Conservation (phyloP, 2,797 vertebrate genomes). For the Varecia variegata region DNA sequence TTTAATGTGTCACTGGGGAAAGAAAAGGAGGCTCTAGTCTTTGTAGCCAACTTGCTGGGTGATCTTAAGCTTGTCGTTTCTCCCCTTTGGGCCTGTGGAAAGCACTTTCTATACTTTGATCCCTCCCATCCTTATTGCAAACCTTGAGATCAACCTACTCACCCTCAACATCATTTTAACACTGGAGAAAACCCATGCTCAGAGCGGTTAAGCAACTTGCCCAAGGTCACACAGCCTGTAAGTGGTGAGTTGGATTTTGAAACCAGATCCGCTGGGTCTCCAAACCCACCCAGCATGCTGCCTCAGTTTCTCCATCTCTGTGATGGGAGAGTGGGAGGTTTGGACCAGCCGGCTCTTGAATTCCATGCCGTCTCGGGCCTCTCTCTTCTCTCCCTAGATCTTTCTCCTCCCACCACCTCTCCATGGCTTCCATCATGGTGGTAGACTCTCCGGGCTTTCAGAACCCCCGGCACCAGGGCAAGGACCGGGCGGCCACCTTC, state of each 20-base stretch:
- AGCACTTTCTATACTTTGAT: accelerated
- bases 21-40: not conserved
- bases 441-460: conserved; percentile 93
- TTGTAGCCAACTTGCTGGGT: not conserved
- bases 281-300: too few species aligned
- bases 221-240: not conserved
- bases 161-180: not conserved
- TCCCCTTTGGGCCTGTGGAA: not conserved
- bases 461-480: conserved; percentile 88
- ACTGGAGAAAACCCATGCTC: not conserved
- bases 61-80: not conserved
- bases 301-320: not conserved
- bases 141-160: not conserved
- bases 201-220: not conserved
- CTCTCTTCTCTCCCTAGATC: conserved; percentile 83
- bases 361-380: accelerated
- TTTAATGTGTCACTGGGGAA: not conserved
- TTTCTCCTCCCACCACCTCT: conserved; percentile 91
- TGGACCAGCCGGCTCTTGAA: not conserved
- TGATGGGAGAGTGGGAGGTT: accelerated
- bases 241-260: not conserved
- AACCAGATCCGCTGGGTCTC: not conserved
- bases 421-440: conserved; percentile 91
- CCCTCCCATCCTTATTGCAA: not conserved
- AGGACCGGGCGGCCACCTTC: conserved; percentile 90